phyloP scores from a whole-genome alignment of 1,140 invertebrate species.

The Pentalonia nigronervosa region DNA sequence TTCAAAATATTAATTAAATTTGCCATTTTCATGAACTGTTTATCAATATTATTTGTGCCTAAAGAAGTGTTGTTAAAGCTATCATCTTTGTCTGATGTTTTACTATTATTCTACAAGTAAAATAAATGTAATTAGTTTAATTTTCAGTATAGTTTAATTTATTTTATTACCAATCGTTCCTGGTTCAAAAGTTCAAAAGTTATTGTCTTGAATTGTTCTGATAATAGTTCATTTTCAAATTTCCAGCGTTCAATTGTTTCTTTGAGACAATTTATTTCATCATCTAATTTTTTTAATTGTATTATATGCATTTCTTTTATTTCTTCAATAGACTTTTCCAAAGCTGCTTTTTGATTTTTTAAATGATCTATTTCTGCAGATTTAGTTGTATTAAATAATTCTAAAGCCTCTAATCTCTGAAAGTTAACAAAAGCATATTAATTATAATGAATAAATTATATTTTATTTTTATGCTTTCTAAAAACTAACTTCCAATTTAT shows the following conservation, averaged over 20 bases:
- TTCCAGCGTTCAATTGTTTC: slow-evolving; percentile 49
- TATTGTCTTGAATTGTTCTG: slow-evolving; percentile 43
- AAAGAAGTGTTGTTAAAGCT: slow-evolving; percentile 19
- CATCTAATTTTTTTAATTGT: not conserved
- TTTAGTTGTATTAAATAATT: slow-evolving; percentile 46
- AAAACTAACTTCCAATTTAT: slow-evolving; percentile 48
- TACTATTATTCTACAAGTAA: slow-evolving; percentile 41
- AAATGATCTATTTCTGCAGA: slow-evolving; percentile 54
- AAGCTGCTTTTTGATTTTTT: slow-evolving; percentile 37
- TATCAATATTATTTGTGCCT: not conserved
- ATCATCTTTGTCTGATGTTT: slow-evolving; percentile 44
- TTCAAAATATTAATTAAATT: slow-evolving; percentile 53
- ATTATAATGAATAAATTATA: not conserved
- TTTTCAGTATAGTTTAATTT: not conserved
- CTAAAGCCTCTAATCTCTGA: slow-evolving; percentile 50
- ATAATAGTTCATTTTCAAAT: slow-evolving; percentile 54
- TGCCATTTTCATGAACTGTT: slow-evolving; percentile 38
- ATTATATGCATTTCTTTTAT: slow-evolving; percentile 28
- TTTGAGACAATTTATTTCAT: slow-evolving; percentile 44
- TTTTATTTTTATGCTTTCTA: not conserved
- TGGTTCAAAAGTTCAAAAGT: slow-evolving; percentile 21
- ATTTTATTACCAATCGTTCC: not conserved
- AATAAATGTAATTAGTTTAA: not conserved
- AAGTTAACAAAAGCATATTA: not conserved
- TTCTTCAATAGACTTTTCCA: slow-evolving; percentile 48